Evolutionary conservation across 2,113 vertebrate genomes (phyloP).

Genomic region (Oceanodroma tethys): DNA sequence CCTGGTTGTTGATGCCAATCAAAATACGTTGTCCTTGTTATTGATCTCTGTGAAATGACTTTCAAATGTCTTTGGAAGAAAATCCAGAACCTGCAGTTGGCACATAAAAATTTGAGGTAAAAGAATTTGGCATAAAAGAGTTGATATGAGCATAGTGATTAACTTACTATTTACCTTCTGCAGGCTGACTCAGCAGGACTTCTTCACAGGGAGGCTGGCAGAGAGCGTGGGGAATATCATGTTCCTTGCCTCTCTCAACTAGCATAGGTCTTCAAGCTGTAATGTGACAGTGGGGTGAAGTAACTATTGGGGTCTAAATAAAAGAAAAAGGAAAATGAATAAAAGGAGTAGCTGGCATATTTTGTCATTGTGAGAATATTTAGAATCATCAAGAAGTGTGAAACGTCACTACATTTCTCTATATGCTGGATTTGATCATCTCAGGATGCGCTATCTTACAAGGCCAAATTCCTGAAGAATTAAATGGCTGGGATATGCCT

Average conservation of each 20-base stretch:
- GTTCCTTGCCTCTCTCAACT: background rate
- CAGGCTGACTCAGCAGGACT: background rate
- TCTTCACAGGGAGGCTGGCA: background rate
- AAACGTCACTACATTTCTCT: background rate
- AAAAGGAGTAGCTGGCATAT: background rate
- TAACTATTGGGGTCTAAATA: background rate
- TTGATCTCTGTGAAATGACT: background rate
- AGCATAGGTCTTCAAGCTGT: background rate
- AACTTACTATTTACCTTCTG: background rate
- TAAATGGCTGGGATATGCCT: background rate
- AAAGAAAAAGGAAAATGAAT: background rate
- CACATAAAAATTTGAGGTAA: background rate
- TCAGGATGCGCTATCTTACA: background rate
- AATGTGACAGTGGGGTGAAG: background rate
- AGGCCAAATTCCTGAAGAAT: background rate
- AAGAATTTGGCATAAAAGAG: background rate
- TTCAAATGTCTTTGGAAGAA: background rate
- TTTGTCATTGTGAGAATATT: background rate
- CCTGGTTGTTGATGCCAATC: background rate
- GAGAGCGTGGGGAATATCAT: background rate
- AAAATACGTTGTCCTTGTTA: background rate
- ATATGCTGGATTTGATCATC: background rate
- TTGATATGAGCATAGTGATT: background rate
- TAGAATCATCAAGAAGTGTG: background rate
- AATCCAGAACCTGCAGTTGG: background rate